Evolutionary conservation across 2,888 invertebrate genomes (phyloP).

Genomic region (Nephrotoma appendiculata): DNA sequence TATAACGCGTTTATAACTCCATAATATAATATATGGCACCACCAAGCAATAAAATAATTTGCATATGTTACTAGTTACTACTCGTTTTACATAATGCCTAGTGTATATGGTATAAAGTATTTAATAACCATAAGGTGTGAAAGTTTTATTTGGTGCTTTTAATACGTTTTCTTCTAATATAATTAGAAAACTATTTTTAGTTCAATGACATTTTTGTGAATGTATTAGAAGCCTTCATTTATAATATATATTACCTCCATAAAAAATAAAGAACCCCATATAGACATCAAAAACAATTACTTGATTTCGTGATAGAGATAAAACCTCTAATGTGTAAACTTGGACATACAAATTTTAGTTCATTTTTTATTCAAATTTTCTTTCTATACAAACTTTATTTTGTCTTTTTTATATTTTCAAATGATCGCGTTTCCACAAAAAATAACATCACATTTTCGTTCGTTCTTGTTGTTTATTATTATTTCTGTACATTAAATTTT

Average conservation of each 20-base stretch:
- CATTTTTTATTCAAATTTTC: neutral
- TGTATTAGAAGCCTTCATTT: neutral
- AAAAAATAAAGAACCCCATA: conserved; percentile 2
- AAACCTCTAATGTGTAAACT: conserved; percentile 4
- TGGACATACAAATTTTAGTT: neutral
- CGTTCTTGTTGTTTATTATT: neutral
- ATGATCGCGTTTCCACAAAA: neutral
- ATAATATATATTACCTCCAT: neutral
- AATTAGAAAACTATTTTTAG: neutral
- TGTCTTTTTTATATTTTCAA: neutral
- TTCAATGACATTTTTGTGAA: neutral
- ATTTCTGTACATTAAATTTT: neutral
- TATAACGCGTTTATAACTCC: neutral
- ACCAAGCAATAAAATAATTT: neutral
- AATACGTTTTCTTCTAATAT: neutral
- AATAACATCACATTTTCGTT: neutral
- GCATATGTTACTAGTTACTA: neutral
- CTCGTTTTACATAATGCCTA: neutral
- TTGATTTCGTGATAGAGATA: conserved; percentile 8
- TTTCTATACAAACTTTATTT: neutral
- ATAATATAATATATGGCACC: neutral
- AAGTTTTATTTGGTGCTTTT: neutral
- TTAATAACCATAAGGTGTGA: neutral
- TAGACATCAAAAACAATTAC: conserved; percentile 3
- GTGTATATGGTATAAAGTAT: no score